These are phyloP conservation scores for Oxycera nigricornis DNA, from an alignment of 2,888 invertebrate species.

Conservation along the genomic window DNA sequence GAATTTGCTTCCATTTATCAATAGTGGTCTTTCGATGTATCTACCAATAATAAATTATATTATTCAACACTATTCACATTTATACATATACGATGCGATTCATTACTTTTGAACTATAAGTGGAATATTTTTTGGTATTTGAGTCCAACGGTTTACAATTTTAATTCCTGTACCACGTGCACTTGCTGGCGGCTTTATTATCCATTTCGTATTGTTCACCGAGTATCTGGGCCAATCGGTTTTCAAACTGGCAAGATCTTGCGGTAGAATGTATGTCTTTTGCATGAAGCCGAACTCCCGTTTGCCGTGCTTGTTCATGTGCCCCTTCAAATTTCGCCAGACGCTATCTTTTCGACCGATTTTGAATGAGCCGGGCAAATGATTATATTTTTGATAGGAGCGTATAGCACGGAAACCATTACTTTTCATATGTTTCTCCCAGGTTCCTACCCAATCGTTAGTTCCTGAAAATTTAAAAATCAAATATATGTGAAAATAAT, in stretches of 20 bases:
- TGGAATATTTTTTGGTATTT: conserved; percentile 89
- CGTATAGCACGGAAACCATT: conserved; percentile 82
- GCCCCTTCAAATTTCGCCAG: conserved; percentile 80
- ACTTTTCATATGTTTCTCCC: conserved; percentile 98
- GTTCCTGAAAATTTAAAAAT: conserved; percentile 74
- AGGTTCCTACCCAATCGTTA: conserved; percentile 92
- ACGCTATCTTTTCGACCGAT: conserved; percentile 96
- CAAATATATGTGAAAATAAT: conserved; percentile 36
- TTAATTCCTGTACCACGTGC: conserved; percentile 96
- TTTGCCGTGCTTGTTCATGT: conserved; percentile 64
- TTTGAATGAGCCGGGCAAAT: conserved; percentile 97
- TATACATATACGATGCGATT: too few relatives aligned
- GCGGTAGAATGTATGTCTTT: conserved; percentile 89
- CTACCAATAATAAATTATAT: conserved; percentile 50
- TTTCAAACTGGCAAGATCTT: conserved; percentile 81
- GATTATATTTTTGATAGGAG: conserved; percentile 95
- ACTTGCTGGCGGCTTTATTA: conserved; percentile 97
- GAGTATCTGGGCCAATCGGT: conserved; percentile 85
- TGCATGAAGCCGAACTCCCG: conserved; percentile 91
- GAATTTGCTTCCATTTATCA: conserved; percentile 95
- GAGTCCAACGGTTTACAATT: conserved; percentile 92
- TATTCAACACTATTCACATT: conserved; percentile 51
- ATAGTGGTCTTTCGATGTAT: conserved; percentile 81
- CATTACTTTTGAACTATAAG: conserved; percentile 83
- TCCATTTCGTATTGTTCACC: conserved; percentile 85